Evolutionary conservation across 2,113 vertebrate species (phyloP).

Genomic region (Marcusenius ussheri): DNA sequence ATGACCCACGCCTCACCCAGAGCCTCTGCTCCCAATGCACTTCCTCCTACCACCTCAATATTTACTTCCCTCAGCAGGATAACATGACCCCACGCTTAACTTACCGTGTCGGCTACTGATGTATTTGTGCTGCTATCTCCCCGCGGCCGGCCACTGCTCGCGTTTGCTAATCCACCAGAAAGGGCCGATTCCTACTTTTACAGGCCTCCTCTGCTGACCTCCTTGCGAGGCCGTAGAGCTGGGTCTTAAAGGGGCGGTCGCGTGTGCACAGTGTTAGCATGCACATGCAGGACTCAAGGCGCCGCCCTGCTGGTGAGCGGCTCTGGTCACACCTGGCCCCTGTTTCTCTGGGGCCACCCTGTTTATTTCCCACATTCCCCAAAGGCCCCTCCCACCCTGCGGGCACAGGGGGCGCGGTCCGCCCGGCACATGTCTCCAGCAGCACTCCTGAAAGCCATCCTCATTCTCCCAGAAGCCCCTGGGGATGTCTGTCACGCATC

Average conservation of each 20-base stretch:
- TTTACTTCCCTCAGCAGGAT: not conserved
- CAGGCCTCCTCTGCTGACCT: not conserved
- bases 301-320: not conserved
- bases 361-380: not conserved
- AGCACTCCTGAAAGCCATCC: not conserved
- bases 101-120: not conserved
- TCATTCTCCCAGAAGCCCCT: not conserved
- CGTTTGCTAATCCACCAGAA: not conserved
- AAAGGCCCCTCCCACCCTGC: not conserved
- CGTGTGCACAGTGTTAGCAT: not conserved
- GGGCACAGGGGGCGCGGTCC: not conserved
- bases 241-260: not conserved
- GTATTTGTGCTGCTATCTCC: not conserved
- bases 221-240: not conserved
- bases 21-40: not conserved
- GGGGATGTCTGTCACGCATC: not conserved
- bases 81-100: not conserved
- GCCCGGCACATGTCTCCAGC: not conserved
- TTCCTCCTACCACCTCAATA: not conserved
- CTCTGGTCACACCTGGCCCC: not conserved
- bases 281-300: not conserved
- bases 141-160: not conserved
- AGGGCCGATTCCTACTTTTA: not conserved
- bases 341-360: not conserved
- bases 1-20: not conserved